Evolutionary conservation across 2,888 invertebrate genomes (phyloP).

Genomic region (Spisula subtruncata): DNA sequence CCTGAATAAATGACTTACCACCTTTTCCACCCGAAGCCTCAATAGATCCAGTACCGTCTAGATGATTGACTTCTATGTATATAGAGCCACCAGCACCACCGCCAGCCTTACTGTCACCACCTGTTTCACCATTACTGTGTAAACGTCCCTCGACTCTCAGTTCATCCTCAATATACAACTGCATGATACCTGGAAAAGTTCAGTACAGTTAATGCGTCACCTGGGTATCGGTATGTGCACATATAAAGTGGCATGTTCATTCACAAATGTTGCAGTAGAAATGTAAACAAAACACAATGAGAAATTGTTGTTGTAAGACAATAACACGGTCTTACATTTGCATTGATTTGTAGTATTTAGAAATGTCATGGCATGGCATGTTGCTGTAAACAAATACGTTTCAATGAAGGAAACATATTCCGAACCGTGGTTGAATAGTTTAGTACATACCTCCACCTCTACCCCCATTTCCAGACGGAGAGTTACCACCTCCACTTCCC

Average conservation of each 20-base stretch:
- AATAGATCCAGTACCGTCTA: slow-evolving; percentile 79
- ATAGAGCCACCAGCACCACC: slow-evolving; percentile 81
- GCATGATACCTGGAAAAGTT: slow-evolving; percentile 72
- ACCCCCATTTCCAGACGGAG: slow-evolving; percentile 69
- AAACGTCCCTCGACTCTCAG: slow-evolving; percentile 81
- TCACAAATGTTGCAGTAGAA: not conserved
- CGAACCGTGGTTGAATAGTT: too few relatives aligned
- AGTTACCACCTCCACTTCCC: slow-evolving; percentile 80
- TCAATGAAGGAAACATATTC: too few relatives aligned
- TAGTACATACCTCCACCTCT: slow-evolving; percentile 78
- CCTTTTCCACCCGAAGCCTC: slow-evolving; percentile 76
- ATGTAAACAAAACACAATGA: not conserved
- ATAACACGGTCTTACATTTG: too few relatives aligned
- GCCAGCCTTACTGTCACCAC: slow-evolving; percentile 71
- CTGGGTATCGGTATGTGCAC: too few relatives aligned
- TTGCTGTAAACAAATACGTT: too few relatives aligned
- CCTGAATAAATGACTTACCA: not conserved
- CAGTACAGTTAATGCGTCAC: too few relatives aligned
- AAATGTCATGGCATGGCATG: too few relatives aligned
- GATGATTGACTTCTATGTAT: slow-evolving; percentile 71
- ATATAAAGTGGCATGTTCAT: not conserved
- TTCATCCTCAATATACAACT: slow-evolving; percentile 74
- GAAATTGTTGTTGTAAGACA: not conserved
- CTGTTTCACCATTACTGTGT: slow-evolving; percentile 79
- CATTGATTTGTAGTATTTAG: too few relatives aligned